Evolutionary conservation across 2,888 invertebrate species (phyloP).

Genomic region (Andrena dorsata): DNA sequence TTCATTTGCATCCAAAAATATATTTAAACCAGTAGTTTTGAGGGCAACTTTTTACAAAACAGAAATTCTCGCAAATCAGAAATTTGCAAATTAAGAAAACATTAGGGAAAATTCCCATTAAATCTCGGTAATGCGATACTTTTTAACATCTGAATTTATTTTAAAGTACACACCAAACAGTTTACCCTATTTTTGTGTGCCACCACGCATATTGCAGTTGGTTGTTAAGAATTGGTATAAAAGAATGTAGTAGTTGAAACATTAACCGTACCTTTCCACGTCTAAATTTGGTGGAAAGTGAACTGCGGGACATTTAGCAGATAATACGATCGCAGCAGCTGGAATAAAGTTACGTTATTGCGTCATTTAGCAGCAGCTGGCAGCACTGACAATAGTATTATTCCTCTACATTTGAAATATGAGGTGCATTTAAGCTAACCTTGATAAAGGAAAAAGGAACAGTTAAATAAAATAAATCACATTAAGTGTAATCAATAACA

Average conservation of each 20-base stretch:
- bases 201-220: neutral
- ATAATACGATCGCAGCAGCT: slow-evolving; percentile 58
- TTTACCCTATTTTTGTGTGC: neutral
- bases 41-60: no score
- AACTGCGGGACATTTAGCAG: slow-evolving; percentile 51
- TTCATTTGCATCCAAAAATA: no score
- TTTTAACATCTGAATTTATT: no score
- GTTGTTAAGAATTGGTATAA: neutral
- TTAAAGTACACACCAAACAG: no score
- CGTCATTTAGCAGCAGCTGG: slow-evolving; percentile 65
- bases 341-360: slow-evolving; percentile 62
- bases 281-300: slow-evolving; percentile 54
- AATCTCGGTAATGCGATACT: no score
- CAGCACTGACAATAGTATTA: slow-evolving; percentile 62
- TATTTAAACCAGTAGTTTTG: no score
- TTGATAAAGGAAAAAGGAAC: slow-evolving; percentile 30
- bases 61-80: no score
- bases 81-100: no score
- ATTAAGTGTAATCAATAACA: neutral
- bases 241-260: slow-evolving; percentile 35
- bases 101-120: no score
- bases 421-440: slow-evolving; percentile 46
- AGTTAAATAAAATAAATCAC: neutral
- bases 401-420: slow-evolving; percentile 42
- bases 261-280: slow-evolving; percentile 34